Conservation (phyloP, 2,888 invertebrate genomes). For the Aphidoletes aphidimyza region DNA sequence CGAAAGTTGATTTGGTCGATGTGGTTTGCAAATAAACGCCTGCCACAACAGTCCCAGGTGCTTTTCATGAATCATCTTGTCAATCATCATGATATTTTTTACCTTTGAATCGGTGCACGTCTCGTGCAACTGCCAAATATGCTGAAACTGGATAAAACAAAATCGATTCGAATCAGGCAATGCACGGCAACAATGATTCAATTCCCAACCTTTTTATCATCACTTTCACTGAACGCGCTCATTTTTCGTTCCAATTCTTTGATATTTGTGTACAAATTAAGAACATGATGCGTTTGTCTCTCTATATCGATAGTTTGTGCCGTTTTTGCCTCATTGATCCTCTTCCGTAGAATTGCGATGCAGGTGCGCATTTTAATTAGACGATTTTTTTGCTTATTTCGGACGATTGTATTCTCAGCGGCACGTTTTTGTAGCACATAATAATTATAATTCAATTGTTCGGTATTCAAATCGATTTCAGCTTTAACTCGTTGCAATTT, state of each 20-base stretch:
- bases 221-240: constrained; percentile 72
- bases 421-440: constrained; percentile 86
- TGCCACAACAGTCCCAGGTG: constrained; percentile 71
- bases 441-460: constrained; percentile 92
- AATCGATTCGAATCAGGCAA: constrained; percentile 56
- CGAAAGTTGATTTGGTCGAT: not conserved
- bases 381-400: constrained; percentile 81
- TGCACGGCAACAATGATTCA: not conserved
- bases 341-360: constrained; percentile 73
- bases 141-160: constrained; percentile 60
- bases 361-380: constrained; percentile 81
- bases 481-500: constrained; percentile 84
- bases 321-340: constrained; percentile 74
- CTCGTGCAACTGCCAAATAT: constrained; percentile 74
- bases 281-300: constrained; percentile 76
- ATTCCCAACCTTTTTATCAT: constrained; percentile 70
- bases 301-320: constrained; percentile 74
- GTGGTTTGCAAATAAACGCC: constrained; percentile 54
- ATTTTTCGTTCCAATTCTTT: constrained; percentile 77
- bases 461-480: constrained; percentile 83
- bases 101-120: constrained; percentile 68
- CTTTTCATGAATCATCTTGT: constrained; percentile 73
- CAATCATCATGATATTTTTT: constrained; percentile 70
- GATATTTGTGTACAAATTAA: constrained; percentile 74
- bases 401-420: constrained; percentile 84